A percentile compares a stretch with the other conserved stretches of the same genome.
phyloP scores from a whole-genome alignment of 2,888 invertebrate species.

The Cactoblastis cactorum region DNA sequence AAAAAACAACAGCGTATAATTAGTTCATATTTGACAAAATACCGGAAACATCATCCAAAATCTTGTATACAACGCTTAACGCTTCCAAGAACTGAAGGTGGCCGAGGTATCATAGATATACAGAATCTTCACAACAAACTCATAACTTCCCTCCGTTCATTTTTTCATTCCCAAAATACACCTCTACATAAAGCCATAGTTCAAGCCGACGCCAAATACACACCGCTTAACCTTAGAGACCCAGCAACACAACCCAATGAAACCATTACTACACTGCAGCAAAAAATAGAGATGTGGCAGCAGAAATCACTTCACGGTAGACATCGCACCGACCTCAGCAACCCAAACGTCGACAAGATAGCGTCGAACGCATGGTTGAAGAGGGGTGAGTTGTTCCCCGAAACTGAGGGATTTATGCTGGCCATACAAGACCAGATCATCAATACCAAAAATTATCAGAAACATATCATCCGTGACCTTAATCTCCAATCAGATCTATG shows the following conservation, averaged over 20 bases:
- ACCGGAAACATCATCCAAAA: not conserved
- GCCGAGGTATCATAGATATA: not conserved
- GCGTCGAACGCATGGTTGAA: not conserved
- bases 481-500: not conserved
- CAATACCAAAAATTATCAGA: not conserved
- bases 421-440: not conserved
- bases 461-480: not conserved
- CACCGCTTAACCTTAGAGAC: not conserved
- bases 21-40: not conserved
- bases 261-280: not conserved
- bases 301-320: not conserved
- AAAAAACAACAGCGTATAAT: not conserved
- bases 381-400: not conserved
- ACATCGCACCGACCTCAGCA: not conserved
- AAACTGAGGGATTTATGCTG: conserved; percentile 6
- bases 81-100: not conserved
- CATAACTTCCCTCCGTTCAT: not conserved
- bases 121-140: not conserved
- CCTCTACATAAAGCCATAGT: not conserved
- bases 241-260: not conserved
- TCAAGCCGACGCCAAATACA: not conserved
- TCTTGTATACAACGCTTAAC: not conserved
- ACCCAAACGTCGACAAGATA: not conserved
- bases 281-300: not conserved
- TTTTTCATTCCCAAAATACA: not conserved